Evolutionary conservation across 1,140 invertebrate species (phyloP), one percentile per base, ranked within the genome.

Genomic region (Tetranychus urticae): DNA sequence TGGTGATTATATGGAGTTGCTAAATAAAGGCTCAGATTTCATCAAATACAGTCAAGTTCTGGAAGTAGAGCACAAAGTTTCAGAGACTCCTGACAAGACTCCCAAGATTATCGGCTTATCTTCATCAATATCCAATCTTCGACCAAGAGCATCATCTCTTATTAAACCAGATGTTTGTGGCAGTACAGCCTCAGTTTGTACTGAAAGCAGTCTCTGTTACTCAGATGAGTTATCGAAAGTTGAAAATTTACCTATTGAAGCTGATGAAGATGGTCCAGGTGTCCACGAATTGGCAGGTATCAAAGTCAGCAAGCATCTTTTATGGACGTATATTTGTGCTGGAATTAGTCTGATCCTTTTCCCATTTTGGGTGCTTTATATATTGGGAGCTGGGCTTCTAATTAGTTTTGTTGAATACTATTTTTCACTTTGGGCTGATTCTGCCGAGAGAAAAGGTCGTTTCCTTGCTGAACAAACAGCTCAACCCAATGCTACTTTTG

Each of bases 351-450:
- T 67, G 14, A 62, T 67, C 47, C 66, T 66, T 13, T 59, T 58
- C 34, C 68, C 69, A 50, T 64, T 63, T 63, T 69, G 63, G 63
- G 61, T 69, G 2, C 62, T 62, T 8, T 56, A 56, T n/a, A 69
- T 68, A 66, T 59, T 42, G 1, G 34, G 33, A 4, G 37, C n/a
- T 31, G 50, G 63, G 2, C 50, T 34, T 10, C 69, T 68, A 68
- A 63, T 47, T 2, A 46, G 63, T 48, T 33, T 37, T 10, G 35
- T 39, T 13, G 12, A 60, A 13, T 33, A 10, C 14, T 50, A 31
- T 14, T 14, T 50, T 10, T 50, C 48, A 14, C 14, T 50, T 6
- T 50, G 48, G 48, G 31, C 48, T 31, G 48, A 50, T 50, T 23
- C 14, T 4, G 14, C 5, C 6, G 14, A 50, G 31, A 14, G 48